phyloP scores from a whole-genome alignment of 2,888 invertebrate genomes.

The Bedellia somnulentella region DNA sequence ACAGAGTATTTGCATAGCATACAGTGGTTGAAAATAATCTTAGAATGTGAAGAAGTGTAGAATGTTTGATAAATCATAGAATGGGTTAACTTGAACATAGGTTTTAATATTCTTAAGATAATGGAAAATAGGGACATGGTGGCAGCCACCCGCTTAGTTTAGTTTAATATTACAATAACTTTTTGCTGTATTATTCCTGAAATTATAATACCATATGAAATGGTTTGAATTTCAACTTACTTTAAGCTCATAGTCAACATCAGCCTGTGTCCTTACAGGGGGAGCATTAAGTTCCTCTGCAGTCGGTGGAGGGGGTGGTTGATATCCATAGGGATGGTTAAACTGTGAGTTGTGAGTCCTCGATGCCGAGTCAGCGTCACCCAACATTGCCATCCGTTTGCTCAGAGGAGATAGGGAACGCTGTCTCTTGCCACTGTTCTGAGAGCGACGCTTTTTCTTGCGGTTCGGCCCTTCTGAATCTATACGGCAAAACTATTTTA shows the following conservation, averaged over 20 bases:
- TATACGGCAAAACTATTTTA: constrained; percentile 13
- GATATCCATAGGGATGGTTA: constrained; percentile 67
- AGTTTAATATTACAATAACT: background rate
- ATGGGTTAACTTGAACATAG: no score
- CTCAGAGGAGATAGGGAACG: constrained; percentile 79
- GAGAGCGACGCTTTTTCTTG: constrained; percentile 63
- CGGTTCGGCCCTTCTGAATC: constrained; percentile 56
- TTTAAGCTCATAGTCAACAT: constrained; percentile 68
- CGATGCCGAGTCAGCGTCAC: constrained; percentile 48
- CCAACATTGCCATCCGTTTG: constrained; percentile 78
- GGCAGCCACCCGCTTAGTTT: no score
- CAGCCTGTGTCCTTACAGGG: constrained; percentile 38
- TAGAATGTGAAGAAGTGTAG: no score
- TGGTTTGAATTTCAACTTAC: constrained; percentile 23
- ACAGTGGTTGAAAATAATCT: no score
- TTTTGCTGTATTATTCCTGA: no score
- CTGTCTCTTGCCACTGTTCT: constrained; percentile 63
- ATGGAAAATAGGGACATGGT: no score
- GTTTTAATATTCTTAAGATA: no score
- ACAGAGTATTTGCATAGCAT: no score
- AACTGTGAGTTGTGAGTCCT: constrained; percentile 66
- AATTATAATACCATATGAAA: no score
- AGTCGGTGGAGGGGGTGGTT: constrained; percentile 58
- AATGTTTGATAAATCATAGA: no score
- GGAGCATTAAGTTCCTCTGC: constrained; percentile 33